A percentile compares a stretch with the other conserved stretches of the same genome.
Evolutionary conservation across 2,797 vertebrate genomes (phyloP).

Genomic region (Phoxinus dragarum): DNA sequence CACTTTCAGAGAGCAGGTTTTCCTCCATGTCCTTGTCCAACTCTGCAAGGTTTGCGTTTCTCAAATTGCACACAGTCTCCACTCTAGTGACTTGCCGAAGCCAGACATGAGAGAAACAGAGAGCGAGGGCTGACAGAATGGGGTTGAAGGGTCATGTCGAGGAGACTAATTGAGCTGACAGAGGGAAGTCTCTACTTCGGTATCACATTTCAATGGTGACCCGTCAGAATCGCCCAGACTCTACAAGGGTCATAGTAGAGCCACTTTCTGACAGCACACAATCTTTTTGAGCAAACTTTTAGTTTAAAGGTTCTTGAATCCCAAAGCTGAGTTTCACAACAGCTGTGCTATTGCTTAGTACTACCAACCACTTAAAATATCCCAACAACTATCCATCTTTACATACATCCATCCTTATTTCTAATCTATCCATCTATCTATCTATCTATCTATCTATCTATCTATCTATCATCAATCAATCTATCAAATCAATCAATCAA

Average conservation of each 20-base stretch:
- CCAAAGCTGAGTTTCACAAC: too few species aligned
- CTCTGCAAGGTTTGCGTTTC: conserved; percentile 23
- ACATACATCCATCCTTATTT: too few species aligned
- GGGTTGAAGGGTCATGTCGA: conserved; percentile 29
- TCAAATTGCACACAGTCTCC: conserved; percentile 15
- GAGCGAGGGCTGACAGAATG: conserved; percentile 24
- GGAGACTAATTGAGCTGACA: conserved; percentile 30
- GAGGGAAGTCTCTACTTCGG: conserved; percentile 16
- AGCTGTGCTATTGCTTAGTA: too few species aligned
- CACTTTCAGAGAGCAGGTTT: conserved; percentile 31
- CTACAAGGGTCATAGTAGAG: background rate
- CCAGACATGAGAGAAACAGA: conserved; percentile 21
- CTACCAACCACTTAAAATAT: too few species aligned
- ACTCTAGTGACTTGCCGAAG: conserved; percentile 21
- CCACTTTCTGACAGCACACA: background rate
- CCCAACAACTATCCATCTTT: too few species aligned
- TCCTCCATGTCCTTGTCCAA: conserved; percentile 3
- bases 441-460: too few species aligned
- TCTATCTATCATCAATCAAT: too few species aligned
- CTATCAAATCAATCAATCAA: too few species aligned
- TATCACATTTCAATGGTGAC: conserved; percentile 26
- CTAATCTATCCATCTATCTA: too few species aligned
- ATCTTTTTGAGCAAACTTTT: background rate
- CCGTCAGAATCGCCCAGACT: background rate
- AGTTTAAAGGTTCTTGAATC: background rate